Percentiles rank a stretch among this genome's conserved stretches.
Conservation (phyloP, 2,797 vertebrate genomes). For the Artibeus lituratus region DNA sequence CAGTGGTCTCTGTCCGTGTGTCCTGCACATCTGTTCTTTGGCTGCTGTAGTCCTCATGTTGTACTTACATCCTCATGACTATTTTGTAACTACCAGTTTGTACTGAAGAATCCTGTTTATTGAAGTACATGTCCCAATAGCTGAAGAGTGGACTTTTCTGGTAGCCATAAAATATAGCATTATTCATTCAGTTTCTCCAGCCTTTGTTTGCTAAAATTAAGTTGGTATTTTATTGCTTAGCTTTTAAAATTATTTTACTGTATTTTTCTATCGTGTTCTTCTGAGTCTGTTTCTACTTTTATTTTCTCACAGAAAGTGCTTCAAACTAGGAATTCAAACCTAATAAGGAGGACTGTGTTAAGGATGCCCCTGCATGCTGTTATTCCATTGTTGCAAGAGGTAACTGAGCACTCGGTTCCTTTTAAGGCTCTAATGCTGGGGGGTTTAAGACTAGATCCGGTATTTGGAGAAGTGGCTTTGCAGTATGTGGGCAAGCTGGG, state of each 20-base stretch:
- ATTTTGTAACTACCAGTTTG: too few species aligned
- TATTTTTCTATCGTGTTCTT: background rate
- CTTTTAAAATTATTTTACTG: slow-evolving; percentile 8
- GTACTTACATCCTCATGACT: too few species aligned
- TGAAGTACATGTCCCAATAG: background rate
- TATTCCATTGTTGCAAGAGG: slow-evolving; percentile 94
- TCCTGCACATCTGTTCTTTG: too few species aligned
- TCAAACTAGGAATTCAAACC: slow-evolving; percentile 89
- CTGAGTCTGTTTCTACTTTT: slow-evolving; percentile 4
- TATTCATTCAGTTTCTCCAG: background rate
- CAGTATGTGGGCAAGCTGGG: background rate
- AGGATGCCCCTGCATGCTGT: slow-evolving; percentile 93
- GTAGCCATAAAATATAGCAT: background rate
- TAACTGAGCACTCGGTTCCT: slow-evolving; percentile 71
- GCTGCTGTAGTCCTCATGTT: too few species aligned
- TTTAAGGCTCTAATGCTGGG: background rate
- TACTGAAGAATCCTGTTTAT: background rate
- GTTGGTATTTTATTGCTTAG: background rate
- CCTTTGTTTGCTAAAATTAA: background rate
- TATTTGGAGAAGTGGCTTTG: background rate
- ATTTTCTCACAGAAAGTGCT: slow-evolving; percentile 91
- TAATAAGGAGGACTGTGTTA: slow-evolving; percentile 95
- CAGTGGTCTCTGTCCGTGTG: too few species aligned
- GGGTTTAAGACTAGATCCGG: background rate
- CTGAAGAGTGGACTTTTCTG: background rate